Percentiles rank a stretch among this genome's conserved stretches.
These are phyloP conservation scores for Meganola albula DNA, from an alignment of 2,888 invertebrate genomes.

Conservation along the genomic window DNA sequence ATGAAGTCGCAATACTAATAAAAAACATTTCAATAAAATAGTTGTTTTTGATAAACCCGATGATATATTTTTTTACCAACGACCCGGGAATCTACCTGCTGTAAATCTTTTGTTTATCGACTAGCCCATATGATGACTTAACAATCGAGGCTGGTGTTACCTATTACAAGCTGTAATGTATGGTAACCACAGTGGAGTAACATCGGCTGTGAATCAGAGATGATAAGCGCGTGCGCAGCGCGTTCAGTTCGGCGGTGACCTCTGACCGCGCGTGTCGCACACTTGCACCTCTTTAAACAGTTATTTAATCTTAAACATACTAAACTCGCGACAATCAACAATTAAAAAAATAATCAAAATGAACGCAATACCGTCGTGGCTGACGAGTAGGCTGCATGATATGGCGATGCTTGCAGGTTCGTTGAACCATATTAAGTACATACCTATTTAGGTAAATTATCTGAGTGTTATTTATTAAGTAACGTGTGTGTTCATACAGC, in stretches of 20 bases:
- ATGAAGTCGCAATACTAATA: too few relatives aligned
- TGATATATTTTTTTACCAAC: too few relatives aligned
- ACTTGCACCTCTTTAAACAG: slow-evolving; percentile 7
- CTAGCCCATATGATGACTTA: too few relatives aligned
- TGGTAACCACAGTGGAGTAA: slow-evolving; percentile 18
- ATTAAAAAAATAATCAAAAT: slow-evolving; percentile 28
- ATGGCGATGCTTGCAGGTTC: slow-evolving; percentile 49
- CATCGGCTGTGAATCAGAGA: slow-evolving; percentile 43
- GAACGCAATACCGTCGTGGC: slow-evolving; percentile 40
- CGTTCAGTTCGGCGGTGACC: slow-evolving; percentile 54
- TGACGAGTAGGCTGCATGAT: slow-evolving; percentile 51
- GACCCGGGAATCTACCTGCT: too few relatives aligned
- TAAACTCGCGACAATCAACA: too few relatives aligned
- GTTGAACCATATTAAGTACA: slow-evolving; percentile 2
- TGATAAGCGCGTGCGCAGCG: slow-evolving; percentile 39
- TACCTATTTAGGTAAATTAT: neutral
- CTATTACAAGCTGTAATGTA: slow-evolving; percentile 3
- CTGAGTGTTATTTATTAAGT: neutral
- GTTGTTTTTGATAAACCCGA: too few relatives aligned
- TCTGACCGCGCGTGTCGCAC: slow-evolving; percentile 54
- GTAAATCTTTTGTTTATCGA: too few relatives aligned
- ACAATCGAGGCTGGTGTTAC: neutral
- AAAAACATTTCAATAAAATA: too few relatives aligned
- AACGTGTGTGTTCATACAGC: slow-evolving; percentile 17
- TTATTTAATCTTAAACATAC: too few relatives aligned